Conservation (phyloP, 2,888 invertebrate genomes). For the Chrysodeixis includens region DNA sequence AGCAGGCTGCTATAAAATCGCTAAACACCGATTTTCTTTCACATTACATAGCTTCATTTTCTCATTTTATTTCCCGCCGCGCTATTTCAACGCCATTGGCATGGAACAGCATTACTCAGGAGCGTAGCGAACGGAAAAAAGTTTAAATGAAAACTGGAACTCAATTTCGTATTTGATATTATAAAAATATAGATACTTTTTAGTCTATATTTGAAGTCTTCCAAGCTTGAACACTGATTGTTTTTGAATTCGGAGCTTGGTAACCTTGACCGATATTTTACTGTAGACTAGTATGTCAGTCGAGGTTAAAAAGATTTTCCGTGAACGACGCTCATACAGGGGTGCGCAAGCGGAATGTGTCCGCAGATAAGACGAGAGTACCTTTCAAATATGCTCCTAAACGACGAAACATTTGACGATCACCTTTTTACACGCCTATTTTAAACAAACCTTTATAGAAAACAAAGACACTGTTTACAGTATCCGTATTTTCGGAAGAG, state of each 20-base stretch:
- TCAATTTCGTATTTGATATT: constrained; percentile 32
- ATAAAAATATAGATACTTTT: constrained; percentile 16
- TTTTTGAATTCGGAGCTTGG: constrained; percentile 30
- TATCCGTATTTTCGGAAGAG: not conserved
- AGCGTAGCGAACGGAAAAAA: constrained; percentile 40
- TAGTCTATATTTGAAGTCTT: constrained; percentile 29
- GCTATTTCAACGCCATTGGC: constrained; percentile 36
- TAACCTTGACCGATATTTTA: constrained; percentile 35
- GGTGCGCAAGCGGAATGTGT: not conserved
- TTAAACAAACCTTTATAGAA: not conserved
- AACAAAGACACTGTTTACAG: not conserved
- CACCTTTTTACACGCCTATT: not conserved
- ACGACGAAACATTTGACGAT: not conserved
- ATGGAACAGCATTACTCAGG: constrained; percentile 48
- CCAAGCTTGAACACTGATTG: constrained; percentile 23
- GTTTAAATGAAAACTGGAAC: constrained; percentile 43
- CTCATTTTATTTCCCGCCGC: constrained; percentile 40
- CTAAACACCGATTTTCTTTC: constrained; percentile 36
- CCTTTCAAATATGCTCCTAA: not conserved
- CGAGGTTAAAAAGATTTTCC: constrained; percentile 27
- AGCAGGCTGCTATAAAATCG: constrained; percentile 18
- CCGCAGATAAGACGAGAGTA: not conserved
- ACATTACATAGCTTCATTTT: constrained; percentile 42
- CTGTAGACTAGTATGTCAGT: constrained; percentile 16
- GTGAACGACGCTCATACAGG: constrained; percentile 3